Conservation (phyloP, 2,888 invertebrate genomes). For the Halictus ligatus region DNA sequence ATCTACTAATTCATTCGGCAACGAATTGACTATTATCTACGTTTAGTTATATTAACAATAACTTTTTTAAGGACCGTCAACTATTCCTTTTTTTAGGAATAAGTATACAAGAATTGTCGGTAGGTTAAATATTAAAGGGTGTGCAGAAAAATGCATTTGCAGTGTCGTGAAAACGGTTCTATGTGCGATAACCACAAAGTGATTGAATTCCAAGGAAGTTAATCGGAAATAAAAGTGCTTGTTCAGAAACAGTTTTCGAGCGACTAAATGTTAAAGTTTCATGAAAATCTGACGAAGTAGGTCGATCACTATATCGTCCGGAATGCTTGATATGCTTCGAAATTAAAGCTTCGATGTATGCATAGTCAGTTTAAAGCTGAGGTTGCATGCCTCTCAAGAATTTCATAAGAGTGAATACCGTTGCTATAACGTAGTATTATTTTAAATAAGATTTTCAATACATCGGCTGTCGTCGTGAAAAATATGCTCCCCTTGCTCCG, state of each 20-base stretch:
- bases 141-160: too few relatives aligned
- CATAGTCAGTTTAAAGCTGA: conserved; percentile 14
- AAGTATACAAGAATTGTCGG: too few relatives aligned
- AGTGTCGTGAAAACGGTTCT: too few relatives aligned
- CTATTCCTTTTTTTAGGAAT: too few relatives aligned
- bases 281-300: conserved; percentile 10
- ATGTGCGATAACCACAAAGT: neutral
- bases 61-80: too few relatives aligned
- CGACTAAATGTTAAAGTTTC: conserved; percentile 9
- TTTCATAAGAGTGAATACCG: conserved; percentile 6
- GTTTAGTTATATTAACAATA: too few relatives aligned
- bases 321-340: conserved; percentile 23
- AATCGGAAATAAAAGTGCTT: neutral
- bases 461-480: neutral
- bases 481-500: too few relatives aligned
- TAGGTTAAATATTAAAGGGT: too few relatives aligned
- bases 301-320: conserved; percentile 25
- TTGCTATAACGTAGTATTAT: neutral
- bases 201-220: too few relatives aligned
- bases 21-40: too few relatives aligned
- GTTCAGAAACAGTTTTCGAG: conserved; percentile 15
- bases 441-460: neutral
- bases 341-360: conserved; percentile 16
- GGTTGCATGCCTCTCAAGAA: conserved; percentile 18
- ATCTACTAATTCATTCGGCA: too few relatives aligned